Evolutionary conservation across 2,113 vertebrate species (phyloP).

Genomic region (Benitochromis conjunctus): DNA sequence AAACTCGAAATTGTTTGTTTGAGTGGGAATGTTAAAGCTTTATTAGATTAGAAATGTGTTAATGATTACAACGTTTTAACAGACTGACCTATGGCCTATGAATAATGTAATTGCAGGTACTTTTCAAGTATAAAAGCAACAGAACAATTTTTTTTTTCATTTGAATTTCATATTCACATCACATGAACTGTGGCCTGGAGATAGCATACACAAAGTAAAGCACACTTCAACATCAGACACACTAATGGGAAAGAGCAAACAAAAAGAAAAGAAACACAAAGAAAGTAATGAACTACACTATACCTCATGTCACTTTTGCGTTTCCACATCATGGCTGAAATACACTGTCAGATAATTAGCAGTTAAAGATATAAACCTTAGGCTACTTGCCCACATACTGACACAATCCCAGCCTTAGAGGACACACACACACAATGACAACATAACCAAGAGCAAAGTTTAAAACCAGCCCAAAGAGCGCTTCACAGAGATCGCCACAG

Average conservation of each 20-base stretch:
- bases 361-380: not conserved
- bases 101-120: not conserved
- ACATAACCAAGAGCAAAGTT: not conserved
- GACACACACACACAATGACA: not conserved
- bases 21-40: not conserved
- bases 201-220: not conserved
- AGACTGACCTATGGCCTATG: not conserved
- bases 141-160: not conserved
- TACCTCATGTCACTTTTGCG: not conserved
- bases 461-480: not conserved
- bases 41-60: slow-evolving; percentile 13
- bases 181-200: not conserved
- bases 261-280: not conserved
- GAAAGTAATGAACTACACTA: not conserved
- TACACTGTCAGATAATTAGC: not conserved
- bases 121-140: not conserved
- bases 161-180: not conserved
- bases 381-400: not conserved
- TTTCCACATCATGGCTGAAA: not conserved
- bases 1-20: not conserved
- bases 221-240: not conserved
- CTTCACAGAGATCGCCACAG: not conserved
- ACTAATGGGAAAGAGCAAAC: not conserved
- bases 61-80: not conserved
- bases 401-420: accelerated